Evolutionary conservation across 2,888 invertebrate species (phyloP), one percentile per base, ranked within the genome.

Genomic region (Folsomia candida): DNA sequence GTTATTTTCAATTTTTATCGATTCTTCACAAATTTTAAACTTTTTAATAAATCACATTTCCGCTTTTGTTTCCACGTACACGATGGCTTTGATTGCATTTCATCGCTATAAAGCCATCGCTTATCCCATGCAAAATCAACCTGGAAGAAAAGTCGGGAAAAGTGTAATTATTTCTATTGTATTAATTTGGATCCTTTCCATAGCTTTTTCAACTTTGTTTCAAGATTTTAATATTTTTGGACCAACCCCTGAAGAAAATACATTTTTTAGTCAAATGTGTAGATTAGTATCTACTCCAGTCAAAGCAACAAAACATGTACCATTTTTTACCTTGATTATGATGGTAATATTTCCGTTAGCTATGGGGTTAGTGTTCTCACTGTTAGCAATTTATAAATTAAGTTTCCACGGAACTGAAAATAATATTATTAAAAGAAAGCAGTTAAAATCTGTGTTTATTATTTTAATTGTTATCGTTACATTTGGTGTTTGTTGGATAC

Each of bases 61-160:
- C 0, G 63, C 37, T 2, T 63, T 22, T 18, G 63, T 63, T 20
- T 63, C 63, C 4, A 63, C 63, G 1, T 63, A 63, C 24, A 37
- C 63, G 22, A 63, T 63, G 63, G 28, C 63, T 11, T 37, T 37
- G 11, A 63, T 63, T 22, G 63, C 63, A 0, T 63, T 63, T 37
- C n/a, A 63, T n/a, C n/a, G 63, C 20, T 63, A 37, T 6, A 28
- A 37, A 63, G 63, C 24, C 3, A 63, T 63, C 25, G 47, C 63
- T 9, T 37, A 6, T 4, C 63, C 63, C 1, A n/a, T 63, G 14
- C n/a, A 63, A 11, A 63, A 63, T 63, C 47, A 28, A 63, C 29
- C 22, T 37, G 24, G 1, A 47, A 18, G 18, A 18, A 47, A 47
- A 47, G 9, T 47, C 18, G 9, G 47, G 47, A 11, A 18, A 18